Evolutionary conservation across 2,888 invertebrate species (phyloP), one percentile per base, ranked within the genome.

Genomic region (Criorhina ranunculi): DNA sequence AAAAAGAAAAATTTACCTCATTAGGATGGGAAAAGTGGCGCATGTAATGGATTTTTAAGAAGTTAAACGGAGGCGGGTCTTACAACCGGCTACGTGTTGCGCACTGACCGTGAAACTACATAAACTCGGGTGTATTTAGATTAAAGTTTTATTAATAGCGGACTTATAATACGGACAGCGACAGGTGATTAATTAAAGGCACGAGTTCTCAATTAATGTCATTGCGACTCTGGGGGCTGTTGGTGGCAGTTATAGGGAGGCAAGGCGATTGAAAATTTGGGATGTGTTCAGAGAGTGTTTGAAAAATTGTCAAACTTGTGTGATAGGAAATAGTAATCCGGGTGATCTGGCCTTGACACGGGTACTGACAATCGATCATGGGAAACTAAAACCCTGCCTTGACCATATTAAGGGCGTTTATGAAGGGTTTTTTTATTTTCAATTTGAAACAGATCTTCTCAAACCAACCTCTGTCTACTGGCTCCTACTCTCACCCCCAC

Each of bases 41-140:
- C 40, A 33, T 46, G 8, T 46, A 33, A 46, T 62, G 62, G 46
- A 62, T 17, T 62, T 62, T 62, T 44, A 62, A 62, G 44, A 62
- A 46, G 17, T 33, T 62, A 46, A 11, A 17, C 46, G 5, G 62
- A 11, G 29, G 5, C n/a, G n/a, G n/a, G n/a, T n/a, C 5, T 46
- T 11, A 7, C 31, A 31, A 15, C 7, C 5, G 11, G 35, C 24
- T 35, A 53, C 53, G 53, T 53, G 53, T 53, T 53, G 53, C 53
- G 31, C 31, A 31, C 31, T 53, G 29, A 31, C 29, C 53, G 31
- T 31, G 53, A 0, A 31, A 31, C n/a, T 53, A n/a, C n/a, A n/a
- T n/a, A 31, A 42, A 29, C 40, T 24, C 11, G 42, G 33, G 17
- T 17, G 31, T 55, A n/a, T 55, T 19, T 35, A 40, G 59, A 44